These are phyloP conservation scores for Acanthopagrus latus DNA, from an alignment of 2,797 vertebrate genomes.

Conservation along the genomic window DNA sequence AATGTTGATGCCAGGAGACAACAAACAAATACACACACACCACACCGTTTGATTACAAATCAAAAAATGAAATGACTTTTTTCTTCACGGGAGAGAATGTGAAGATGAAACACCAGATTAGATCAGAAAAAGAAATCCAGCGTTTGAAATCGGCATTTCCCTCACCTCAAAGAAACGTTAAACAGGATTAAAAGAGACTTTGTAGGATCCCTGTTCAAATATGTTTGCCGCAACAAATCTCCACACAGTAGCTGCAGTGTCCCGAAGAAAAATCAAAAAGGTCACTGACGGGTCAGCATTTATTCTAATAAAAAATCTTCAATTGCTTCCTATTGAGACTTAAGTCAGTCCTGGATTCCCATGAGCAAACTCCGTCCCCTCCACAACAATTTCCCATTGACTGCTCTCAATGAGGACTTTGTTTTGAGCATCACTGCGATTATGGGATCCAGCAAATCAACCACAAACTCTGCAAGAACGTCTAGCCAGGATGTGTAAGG, in stretches of 20 bases:
- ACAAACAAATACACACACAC: too few relatives aligned
- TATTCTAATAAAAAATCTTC: slow-evolving; percentile 77
- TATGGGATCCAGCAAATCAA: slow-evolving; percentile 63
- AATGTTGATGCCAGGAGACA: too few relatives aligned
- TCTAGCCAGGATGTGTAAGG: slow-evolving; percentile 68
- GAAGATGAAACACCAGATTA: too few relatives aligned
- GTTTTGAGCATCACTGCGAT: slow-evolving; percentile 71
- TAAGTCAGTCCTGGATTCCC: slow-evolving; percentile 70
- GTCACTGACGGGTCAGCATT: slow-evolving; percentile 74
- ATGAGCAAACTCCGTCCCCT: slow-evolving; percentile 62
- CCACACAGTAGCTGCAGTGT: slow-evolving; percentile 62
- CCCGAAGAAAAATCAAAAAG: slow-evolving; percentile 46
- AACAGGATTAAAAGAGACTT: too few relatives aligned
- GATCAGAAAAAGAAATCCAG: too few relatives aligned
- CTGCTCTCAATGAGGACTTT: slow-evolving; percentile 79
- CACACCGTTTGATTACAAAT: too few relatives aligned
- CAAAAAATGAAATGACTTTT: too few relatives aligned
- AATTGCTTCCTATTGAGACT: slow-evolving; percentile 73
- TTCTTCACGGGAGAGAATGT: too few relatives aligned
- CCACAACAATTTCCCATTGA: slow-evolving; percentile 75
- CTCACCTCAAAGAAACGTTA: too few relatives aligned
- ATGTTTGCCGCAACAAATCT: slow-evolving; percentile 13
- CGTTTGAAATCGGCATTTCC: too few relatives aligned
- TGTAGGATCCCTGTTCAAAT: too few relatives aligned
- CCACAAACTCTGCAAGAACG: slow-evolving; percentile 60